Conservation (phyloP, 2,888 invertebrate species). For the Busseola fusca region DNA sequence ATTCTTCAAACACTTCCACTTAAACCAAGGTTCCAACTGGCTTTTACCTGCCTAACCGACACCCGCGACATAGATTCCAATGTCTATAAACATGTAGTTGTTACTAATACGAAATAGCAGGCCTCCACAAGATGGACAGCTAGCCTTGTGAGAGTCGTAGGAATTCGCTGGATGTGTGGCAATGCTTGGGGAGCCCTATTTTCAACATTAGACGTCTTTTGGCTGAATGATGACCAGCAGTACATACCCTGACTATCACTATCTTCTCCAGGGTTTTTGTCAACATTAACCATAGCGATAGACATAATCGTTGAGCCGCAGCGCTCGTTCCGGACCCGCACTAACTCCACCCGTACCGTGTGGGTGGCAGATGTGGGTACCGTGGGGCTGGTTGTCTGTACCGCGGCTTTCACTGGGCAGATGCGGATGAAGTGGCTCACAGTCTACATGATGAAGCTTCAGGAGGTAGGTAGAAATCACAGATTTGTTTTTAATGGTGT, state of each 20-base stretch:
- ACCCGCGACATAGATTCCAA: too few species aligned
- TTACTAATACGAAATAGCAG: too few species aligned
- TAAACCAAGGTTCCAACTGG: neutral
- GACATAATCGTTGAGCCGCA: conserved; percentile 34
- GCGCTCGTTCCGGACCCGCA: conserved; percentile 27
- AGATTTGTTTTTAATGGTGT: neutral
- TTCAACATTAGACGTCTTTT: neutral
- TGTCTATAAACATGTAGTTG: neutral
- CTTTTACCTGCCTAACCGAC: neutral
- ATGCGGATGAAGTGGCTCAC: conserved; percentile 60
- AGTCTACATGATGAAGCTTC: conserved; percentile 54
- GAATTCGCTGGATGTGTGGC: neutral
- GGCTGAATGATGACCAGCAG: neutral
- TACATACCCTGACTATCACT: neutral
- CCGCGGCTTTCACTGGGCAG: conserved; percentile 44
- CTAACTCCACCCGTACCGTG: conserved; percentile 35
- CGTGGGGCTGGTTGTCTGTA: conserved; percentile 35
- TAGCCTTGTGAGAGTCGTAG: neutral
- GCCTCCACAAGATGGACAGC: neutral
- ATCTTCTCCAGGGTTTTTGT: conserved; percentile 26
- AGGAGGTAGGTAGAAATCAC: conserved; percentile 61
- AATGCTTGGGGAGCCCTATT: neutral
- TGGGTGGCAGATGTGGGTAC: conserved; percentile 46
- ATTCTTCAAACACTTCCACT: neutral
- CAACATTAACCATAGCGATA: conserved; percentile 30